Percentiles rank a stretch among this genome's conserved stretches.
Conservation (phyloP, 2,797 vertebrate species). For the Acanthurus leucopareius region DNA sequence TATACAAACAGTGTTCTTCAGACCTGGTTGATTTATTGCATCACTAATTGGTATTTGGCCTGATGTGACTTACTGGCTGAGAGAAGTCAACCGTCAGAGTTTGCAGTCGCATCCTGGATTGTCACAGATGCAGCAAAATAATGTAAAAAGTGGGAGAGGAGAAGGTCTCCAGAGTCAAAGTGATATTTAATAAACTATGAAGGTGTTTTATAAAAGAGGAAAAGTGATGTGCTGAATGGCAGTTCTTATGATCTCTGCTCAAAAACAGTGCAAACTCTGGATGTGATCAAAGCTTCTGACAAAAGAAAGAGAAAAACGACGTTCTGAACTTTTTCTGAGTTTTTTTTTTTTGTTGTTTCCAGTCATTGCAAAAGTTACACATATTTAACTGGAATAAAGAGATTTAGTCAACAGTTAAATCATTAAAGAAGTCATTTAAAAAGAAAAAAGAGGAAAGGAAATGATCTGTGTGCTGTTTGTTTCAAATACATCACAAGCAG, state of each 20-base stretch:
- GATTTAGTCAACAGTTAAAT: not conserved
- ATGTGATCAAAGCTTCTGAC: not conserved
- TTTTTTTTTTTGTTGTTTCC: not conserved
- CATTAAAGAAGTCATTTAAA: too few species aligned
- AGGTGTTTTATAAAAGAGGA: constrained; percentile 16
- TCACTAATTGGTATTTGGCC: constrained; percentile 52
- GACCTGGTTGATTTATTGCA: constrained; percentile 28
- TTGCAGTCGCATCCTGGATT: constrained; percentile 24
- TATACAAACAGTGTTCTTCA: not conserved
- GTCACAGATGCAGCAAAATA: constrained; percentile 13
- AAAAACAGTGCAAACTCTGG: not conserved
- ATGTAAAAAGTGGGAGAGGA: constrained; percentile 18
- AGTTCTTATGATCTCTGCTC: not conserved
- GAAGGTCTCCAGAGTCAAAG: constrained; percentile 29
- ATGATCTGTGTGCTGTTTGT: not conserved
- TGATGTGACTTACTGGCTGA: constrained; percentile 61
- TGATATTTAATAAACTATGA: constrained; percentile 23
- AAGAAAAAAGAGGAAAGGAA: not conserved
- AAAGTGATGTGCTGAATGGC: not conserved
- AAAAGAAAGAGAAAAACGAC: not conserved
- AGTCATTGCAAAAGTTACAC: not conserved
- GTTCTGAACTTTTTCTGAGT: not conserved
- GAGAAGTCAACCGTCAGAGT: constrained; percentile 42
- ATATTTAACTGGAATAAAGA: not conserved
- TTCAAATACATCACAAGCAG: constrained; percentile 90